phyloP scores from a whole-genome alignment of 1,140 invertebrate genomes.

The Mycetomoellerius zeteki region DNA sequence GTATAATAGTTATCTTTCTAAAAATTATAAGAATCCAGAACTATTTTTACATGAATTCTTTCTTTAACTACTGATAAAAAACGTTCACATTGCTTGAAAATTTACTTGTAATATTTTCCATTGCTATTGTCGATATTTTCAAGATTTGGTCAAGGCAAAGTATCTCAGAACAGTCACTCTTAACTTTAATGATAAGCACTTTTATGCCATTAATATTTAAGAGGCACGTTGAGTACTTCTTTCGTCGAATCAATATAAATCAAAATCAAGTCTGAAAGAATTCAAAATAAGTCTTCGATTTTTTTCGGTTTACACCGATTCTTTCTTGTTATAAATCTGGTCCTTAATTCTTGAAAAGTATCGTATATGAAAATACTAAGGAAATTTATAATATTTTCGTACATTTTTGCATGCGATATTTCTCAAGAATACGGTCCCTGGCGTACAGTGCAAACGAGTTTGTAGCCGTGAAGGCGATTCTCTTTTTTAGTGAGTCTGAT shows the following conservation, averaged over 20 bases:
- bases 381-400: too few relatives aligned
- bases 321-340: too few relatives aligned
- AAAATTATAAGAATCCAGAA: neutral
- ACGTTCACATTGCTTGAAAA: neutral
- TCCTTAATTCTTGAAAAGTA: too few relatives aligned
- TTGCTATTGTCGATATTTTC: neutral
- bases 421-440: too few relatives aligned
- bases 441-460: neutral
- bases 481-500: neutral
- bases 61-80: neutral
- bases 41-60: neutral
- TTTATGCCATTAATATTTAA: neutral
- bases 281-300: neutral
- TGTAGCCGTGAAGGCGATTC: neutral
- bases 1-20: neutral
- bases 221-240: neutral
- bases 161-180: neutral
- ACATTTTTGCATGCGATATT: too few relatives aligned
- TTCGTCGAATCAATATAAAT: neutral
- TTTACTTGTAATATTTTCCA: conserved; percentile 1
- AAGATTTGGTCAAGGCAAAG: neutral
- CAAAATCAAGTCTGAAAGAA: neutral
- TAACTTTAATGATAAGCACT: neutral
- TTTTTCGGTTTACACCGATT: neutral
- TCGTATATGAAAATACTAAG: too few relatives aligned